These are phyloP conservation scores for Hofmannophila pseudospretella DNA, from an alignment of 2,888 invertebrate genomes.

Conservation along the genomic window DNA sequence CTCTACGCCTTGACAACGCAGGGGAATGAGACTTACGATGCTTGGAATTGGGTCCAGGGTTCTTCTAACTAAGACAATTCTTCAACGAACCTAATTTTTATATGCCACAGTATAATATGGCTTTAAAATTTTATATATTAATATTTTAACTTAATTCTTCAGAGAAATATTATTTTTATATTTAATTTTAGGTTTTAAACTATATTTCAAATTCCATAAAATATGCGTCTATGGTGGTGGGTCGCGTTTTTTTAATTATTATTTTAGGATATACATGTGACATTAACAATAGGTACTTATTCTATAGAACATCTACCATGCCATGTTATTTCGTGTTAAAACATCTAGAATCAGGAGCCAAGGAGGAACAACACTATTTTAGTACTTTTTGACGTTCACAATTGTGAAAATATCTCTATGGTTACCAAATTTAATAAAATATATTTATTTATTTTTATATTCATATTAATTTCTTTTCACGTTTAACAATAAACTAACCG, in stretches of 20 bases:
- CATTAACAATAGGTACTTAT: constrained; percentile 39
- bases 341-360: constrained; percentile 56
- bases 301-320: constrained; percentile 58
- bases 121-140: constrained; percentile 15
- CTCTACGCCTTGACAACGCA: constrained; percentile 61
- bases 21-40: constrained; percentile 43
- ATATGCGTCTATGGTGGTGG: constrained; percentile 55
- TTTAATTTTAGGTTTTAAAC: constrained; percentile 24
- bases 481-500: no score
- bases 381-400: constrained; percentile 33
- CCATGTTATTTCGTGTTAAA: constrained; percentile 45
- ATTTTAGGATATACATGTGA: constrained; percentile 20
- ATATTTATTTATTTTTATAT: neutral
- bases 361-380: constrained; percentile 47
- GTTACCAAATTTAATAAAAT: no score
- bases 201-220: constrained; percentile 48
- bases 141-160: constrained; percentile 34
- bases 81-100: constrained; percentile 31
- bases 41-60: constrained; percentile 37
- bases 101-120: constrained; percentile 29
- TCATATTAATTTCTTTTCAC: neutral
- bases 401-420: constrained; percentile 51
- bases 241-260: constrained; percentile 42
- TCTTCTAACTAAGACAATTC: constrained; percentile 32
- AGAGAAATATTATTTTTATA: constrained; percentile 23